phyloP scores from a whole-genome alignment of 2,888 invertebrate species.

The Philopedon plagiatum region DNA sequence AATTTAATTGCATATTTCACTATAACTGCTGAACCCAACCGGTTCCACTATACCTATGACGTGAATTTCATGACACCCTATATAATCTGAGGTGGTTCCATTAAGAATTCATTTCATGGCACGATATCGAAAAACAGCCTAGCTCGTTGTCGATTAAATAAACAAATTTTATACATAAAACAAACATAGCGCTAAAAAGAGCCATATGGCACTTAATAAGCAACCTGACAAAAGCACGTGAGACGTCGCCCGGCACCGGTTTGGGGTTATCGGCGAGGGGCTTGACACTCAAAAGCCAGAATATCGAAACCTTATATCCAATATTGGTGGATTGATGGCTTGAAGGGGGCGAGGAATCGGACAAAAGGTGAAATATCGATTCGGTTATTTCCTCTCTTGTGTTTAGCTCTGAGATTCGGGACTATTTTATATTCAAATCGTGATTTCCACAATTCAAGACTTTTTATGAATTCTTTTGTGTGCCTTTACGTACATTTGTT shows the following conservation, averaged over 20 bases:
- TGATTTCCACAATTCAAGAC: neutral
- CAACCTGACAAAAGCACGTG: slow-evolving; percentile 30
- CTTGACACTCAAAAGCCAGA: slow-evolving; percentile 1
- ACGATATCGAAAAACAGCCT: neutral
- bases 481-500: neutral
- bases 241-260: slow-evolving; percentile 14
- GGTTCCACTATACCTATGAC: no score
- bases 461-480: slow-evolving; percentile 13
- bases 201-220: slow-evolving; percentile 30
- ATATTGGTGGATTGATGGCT: slow-evolving; percentile 41
- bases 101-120: neutral
- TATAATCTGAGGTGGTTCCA: no score
- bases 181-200: slow-evolving; percentile 3
- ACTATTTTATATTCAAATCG: slow-evolving; percentile 42
- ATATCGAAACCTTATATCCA: slow-evolving; percentile 39
- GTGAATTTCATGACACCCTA: no score
- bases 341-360: slow-evolving; percentile 39
- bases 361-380: slow-evolving; percentile 50
- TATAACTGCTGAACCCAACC: no score
- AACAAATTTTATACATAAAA: no score
- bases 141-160: neutral
- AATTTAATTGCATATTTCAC: no score
- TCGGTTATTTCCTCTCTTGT: slow-evolving; percentile 34
- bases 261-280: slow-evolving; percentile 17
- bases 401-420: slow-evolving; percentile 32